A percentile compares a stretch with the other conserved stretches of the same genome.
Evolutionary conservation across 1,140 invertebrate species (phyloP).

Genomic region (Bombus difficillimus): DNA sequence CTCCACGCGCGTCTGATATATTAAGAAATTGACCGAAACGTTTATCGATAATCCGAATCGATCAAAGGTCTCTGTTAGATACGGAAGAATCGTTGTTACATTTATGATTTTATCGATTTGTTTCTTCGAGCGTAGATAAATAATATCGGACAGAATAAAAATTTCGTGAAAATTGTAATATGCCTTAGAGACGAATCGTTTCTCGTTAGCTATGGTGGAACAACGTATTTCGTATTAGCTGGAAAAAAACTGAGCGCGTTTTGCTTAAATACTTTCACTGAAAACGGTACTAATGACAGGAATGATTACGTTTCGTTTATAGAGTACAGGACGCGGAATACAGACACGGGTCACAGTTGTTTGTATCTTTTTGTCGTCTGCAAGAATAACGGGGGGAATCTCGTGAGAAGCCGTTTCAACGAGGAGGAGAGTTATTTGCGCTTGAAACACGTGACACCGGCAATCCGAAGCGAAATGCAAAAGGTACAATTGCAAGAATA

Average conservation of each 20-base stretch:
- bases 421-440: slow-evolving; percentile 32
- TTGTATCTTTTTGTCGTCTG: slow-evolving; percentile 8
- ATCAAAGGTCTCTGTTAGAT: not conserved
- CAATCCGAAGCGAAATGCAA: slow-evolving; percentile 42
- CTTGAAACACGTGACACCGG: slow-evolving; percentile 3
- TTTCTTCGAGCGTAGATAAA: too few relatives aligned
- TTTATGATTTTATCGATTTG: not conserved
- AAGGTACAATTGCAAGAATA: slow-evolving; percentile 60
- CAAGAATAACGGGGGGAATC: slow-evolving; percentile 19
- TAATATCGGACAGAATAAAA: too few relatives aligned
- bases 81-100: not conserved
- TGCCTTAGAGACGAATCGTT: not conserved
- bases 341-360: not conserved
- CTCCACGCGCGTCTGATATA: rapidly evolving
- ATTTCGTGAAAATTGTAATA: not conserved
- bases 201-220: too few relatives aligned
- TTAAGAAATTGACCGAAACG: not conserved
- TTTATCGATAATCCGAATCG: not conserved
- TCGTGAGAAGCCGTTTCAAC: slow-evolving; percentile 11
- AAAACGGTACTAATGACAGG: slow-evolving; percentile 51
- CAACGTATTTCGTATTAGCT: not conserved
- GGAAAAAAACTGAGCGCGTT: not conserved
- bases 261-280: not conserved
- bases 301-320: slow-evolving; percentile 36
- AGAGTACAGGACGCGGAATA: not conserved